phyloP scores from a whole-genome alignment of 2,888 invertebrate species.

The Eristalis intricaria region DNA sequence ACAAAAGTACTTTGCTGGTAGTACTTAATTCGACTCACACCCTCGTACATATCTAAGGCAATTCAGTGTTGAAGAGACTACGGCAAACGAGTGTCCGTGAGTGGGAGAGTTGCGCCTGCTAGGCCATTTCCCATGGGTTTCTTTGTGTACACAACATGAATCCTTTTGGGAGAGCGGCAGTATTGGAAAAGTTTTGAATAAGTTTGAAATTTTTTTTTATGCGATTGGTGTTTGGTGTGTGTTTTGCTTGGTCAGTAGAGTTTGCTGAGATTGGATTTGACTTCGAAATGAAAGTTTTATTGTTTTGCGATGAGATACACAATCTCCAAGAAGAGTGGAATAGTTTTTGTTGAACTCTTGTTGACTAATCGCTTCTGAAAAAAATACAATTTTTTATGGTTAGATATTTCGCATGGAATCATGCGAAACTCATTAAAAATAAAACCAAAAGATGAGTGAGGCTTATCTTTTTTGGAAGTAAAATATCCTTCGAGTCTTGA shows the following conservation, averaged over 20 bases:
- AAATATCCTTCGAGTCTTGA: too few species aligned
- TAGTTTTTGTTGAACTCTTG: background rate
- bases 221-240: background rate
- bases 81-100: background rate
- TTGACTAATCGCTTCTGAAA: background rate
- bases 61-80: background rate
- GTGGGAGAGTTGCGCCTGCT: background rate
- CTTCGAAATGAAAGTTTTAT: background rate
- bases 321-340: background rate
- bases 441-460: too few species aligned
- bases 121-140: background rate
- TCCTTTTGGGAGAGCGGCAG: background rate
- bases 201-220: background rate
- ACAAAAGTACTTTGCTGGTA: too few species aligned
- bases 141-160: background rate
- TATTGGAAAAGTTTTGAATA: background rate
- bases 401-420: background rate
- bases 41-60: background rate
- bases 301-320: background rate
- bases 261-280: background rate
- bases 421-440: too few species aligned
- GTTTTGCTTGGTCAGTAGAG: background rate
- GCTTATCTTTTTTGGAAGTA: too few species aligned
- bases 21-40: background rate
- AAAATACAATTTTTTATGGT: background rate